Evolutionary conservation across 2,888 invertebrate genomes (phyloP), one percentile per base, ranked within the genome.

Genomic region (Plagiodera versicolora): DNA sequence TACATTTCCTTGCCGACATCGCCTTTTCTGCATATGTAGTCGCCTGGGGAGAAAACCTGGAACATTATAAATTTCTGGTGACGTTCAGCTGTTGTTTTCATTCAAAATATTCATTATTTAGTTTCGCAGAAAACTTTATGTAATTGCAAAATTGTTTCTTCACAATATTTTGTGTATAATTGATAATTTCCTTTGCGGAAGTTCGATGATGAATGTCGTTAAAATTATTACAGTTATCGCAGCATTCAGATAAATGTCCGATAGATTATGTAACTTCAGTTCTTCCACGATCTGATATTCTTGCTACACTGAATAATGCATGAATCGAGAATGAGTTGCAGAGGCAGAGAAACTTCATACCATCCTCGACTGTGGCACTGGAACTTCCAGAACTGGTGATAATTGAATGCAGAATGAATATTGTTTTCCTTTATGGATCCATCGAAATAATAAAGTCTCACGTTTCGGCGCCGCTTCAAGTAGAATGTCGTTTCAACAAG

Each of bases 1-100:
- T 98, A 98, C 96, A 98, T 96, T 81, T 98, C 97, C 79, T 95
- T 92, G 24, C 98, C 98, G 4, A 98, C 96, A 77, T 98, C 98
- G 0, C 97, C 97, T 79, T 97, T 97, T 20, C 96, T 86, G 76
- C 97, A 98, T 65, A 98, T 95, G 77, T 94, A 98, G 80, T 98
- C 98, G 0, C 94, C 94, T 0, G 97, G 97, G 76, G 95, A 95
- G 79, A 96, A 97, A 11, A 97, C 92, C 85, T 92, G 82, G 10
- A 73, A 69, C 58, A 56, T 45, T 51, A 61, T 28, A 4, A 28
- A n/a, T n/a, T n/a, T n/a, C n/a, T n/a, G n/a, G n/a, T n/a, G n/a
- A n/a, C n/a, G n/a, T n/a, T n/a, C n/a, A n/a, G n/a, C n/a, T n/a
- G n/a, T n/a, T n/a, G n/a, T n/a, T n/a, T n/a, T 45, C 4, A 24